A percentile compares a stretch with the other conserved stretches of the same genome.
Evolutionary conservation across 1,140 invertebrate genomes (phyloP).

Genomic region (Calycopis cecrops): DNA sequence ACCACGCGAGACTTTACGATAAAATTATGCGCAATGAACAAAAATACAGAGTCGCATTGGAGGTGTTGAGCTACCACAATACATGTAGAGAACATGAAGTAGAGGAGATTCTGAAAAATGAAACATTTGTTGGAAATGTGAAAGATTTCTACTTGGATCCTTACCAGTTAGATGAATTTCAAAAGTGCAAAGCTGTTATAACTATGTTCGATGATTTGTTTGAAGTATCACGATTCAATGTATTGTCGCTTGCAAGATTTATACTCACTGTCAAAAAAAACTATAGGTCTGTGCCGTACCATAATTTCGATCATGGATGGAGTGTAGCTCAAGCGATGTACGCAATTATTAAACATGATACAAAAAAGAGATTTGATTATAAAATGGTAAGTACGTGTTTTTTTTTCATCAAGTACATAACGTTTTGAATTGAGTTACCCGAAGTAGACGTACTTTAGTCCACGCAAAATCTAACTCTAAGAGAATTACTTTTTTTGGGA

Average conservation of each 20-base stretch:
- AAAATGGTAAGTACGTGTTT: conserved; percentile 39
- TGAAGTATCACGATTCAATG: conserved; percentile 77
- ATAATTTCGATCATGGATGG: conserved; percentile 92
- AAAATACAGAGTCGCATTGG: conserved; percentile 87
- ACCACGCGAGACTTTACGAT: conserved; percentile 90
- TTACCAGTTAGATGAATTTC: conserved; percentile 79
- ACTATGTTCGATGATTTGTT: conserved; percentile 89
- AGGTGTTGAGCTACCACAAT: conserved; percentile 90
- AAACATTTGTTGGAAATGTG: conserved; percentile 46
- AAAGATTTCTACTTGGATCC: conserved; percentile 84
- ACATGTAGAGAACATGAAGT: conserved; percentile 85
- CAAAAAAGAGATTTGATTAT: conserved; percentile 36
- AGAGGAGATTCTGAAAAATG: conserved; percentile 41
- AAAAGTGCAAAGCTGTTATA: conserved; percentile 83
- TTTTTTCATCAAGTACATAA: no score
- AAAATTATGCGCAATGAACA: conserved; percentile 89
- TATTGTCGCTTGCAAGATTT: conserved; percentile 80
- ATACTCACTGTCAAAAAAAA: conserved; percentile 89
- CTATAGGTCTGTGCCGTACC: conserved; percentile 87
- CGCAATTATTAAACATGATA: conserved; percentile 79
- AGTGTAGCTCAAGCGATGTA: conserved; percentile 90
- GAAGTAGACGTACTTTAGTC: no score
- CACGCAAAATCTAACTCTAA: no score
- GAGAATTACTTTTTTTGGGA: no score
- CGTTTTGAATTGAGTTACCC: no score